Evolutionary conservation across 1,140 invertebrate species (phyloP).

Genomic region (Bombus cullumanus): DNA sequence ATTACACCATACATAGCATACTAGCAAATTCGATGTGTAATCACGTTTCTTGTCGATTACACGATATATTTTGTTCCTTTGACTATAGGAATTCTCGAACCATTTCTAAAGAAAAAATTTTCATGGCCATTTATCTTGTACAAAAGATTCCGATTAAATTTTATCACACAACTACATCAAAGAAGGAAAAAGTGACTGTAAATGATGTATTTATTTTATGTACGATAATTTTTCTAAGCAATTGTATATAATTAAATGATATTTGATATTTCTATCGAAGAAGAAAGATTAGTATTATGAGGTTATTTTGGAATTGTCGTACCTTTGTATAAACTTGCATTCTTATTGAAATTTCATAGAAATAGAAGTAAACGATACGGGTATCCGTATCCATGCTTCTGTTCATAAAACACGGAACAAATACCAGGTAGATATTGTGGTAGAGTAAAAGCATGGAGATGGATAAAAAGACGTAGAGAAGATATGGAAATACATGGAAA

Average conservation of each 20-base stretch:
- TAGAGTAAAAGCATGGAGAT: not conserved
- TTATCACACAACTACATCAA: too few relatives aligned
- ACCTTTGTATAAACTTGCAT: not conserved
- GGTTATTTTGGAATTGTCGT: not conserved
- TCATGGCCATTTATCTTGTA: not conserved
- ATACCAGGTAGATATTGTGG: not conserved
- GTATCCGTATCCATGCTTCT: not conserved
- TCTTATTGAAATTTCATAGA: not conserved
- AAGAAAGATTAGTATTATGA: too few relatives aligned
- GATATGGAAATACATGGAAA: not conserved
- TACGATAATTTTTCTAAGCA: too few relatives aligned
- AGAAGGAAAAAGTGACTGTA: too few relatives aligned
- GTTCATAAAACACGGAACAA: not conserved
- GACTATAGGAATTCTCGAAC: not conserved
- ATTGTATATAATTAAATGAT: too few relatives aligned
- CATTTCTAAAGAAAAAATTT: too few relatives aligned
- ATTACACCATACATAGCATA: not conserved
- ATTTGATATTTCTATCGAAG: too few relatives aligned
- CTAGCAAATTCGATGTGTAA: constrained; percentile 17
- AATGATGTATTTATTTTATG: too few relatives aligned
- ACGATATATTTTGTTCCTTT: not conserved
- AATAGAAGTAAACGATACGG: not conserved
- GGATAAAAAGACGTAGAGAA: not conserved
- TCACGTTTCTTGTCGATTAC: not conserved
- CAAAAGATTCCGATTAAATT: too few relatives aligned